Evolutionary conservation across 2,797 vertebrate species (phyloP).

Genomic region (Anomalospiza imberbis): DNA sequence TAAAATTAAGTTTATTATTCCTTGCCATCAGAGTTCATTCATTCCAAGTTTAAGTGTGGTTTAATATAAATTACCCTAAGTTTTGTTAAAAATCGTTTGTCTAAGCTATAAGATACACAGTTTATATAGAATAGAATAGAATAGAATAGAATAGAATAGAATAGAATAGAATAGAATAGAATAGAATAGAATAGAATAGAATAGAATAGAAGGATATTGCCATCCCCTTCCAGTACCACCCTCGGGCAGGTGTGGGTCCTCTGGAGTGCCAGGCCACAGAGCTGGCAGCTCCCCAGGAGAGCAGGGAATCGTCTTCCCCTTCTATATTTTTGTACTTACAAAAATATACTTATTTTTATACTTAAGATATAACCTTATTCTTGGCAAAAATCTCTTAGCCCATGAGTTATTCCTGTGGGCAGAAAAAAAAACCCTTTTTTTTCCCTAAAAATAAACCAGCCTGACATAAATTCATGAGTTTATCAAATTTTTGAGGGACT

Average conservation of each 20-base stretch:
- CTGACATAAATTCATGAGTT: not conserved
- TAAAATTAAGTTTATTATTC: not conserved
- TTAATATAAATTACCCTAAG: not conserved
- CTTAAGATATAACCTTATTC: not conserved
- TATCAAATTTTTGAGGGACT: not conserved
- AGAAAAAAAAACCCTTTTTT: not conserved
- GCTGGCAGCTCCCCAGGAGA: not conserved
- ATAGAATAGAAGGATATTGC: not conserved
- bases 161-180: too few relatives aligned
- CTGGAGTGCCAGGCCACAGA: not conserved
- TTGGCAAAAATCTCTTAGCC: not conserved
- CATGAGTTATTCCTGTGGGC: not conserved
- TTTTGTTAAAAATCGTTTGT: not conserved
- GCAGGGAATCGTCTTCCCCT: not conserved
- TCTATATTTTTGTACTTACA: not conserved
- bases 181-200: too few relatives aligned
- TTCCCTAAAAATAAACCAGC: not conserved
- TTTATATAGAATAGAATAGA: not conserved
- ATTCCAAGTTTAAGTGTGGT: not conserved
- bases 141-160: too few relatives aligned
- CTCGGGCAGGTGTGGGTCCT: fast-evolving
- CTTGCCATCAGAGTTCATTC: not conserved
- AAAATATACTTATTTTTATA: too few relatives aligned
- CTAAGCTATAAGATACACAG: not conserved
- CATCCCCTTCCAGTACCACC: not conserved